These are phyloP conservation scores for Calephelis nemesis DNA, from an alignment of 1,140 invertebrate species.

Conservation along the genomic window DNA sequence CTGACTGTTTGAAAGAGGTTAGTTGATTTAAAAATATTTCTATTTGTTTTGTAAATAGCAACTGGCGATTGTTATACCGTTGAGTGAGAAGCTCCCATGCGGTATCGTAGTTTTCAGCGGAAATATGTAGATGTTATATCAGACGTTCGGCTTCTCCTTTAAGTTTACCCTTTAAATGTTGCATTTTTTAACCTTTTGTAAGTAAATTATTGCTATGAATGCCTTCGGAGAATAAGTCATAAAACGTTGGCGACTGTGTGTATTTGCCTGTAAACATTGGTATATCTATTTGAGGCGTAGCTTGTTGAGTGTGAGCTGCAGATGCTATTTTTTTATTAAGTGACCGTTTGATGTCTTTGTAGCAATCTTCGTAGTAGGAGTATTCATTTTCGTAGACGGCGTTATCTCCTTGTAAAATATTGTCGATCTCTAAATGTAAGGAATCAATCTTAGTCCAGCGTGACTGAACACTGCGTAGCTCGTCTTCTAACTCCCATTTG, in stretches of 20 bases:
- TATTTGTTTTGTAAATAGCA: too few species aligned
- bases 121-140: background rate
- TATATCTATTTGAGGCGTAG: constrained; percentile 25
- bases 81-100: constrained; percentile 30
- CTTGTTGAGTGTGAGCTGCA: constrained; percentile 16
- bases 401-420: too few species aligned
- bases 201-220: constrained; percentile 20
- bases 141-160: constrained; percentile 26
- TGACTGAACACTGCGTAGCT: too few species aligned
- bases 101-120: constrained; percentile 27
- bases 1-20: too few species aligned
- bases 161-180: too few species aligned
- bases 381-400: background rate
- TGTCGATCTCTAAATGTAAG: too few species aligned
- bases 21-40: too few species aligned
- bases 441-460: too few species aligned
- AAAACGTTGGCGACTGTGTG: constrained; percentile 27
- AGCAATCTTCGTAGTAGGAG: constrained; percentile 24
- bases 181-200: constrained; percentile 16
- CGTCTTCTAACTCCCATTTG: too few species aligned
- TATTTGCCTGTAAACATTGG: constrained; percentile 25
- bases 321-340: background rate
- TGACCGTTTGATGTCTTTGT: constrained; percentile 22
- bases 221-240: constrained; percentile 21
- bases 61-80: constrained; percentile 29